Percentiles rank a stretch among this genome's conserved stretches.
Conservation (phyloP, 2,797 vertebrate species). For the Trichosurus vulpecula region DNA sequence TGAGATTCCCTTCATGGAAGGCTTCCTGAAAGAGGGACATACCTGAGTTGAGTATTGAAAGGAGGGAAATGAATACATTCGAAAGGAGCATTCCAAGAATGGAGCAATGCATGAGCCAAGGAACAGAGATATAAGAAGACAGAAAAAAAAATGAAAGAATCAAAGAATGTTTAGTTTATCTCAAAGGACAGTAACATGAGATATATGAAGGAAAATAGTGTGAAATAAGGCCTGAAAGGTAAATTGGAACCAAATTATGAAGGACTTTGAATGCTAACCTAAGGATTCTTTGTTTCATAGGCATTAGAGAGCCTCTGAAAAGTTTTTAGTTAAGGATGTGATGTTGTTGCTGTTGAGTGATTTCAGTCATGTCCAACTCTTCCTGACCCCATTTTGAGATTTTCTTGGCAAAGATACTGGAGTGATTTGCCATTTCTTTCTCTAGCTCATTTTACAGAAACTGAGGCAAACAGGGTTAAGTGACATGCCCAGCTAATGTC, state of each 20-base stretch:
- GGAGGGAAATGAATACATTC: neutral
- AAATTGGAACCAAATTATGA: slow-evolving; percentile 25
- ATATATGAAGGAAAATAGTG: neutral
- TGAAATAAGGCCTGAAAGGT: neutral
- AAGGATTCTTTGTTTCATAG: neutral
- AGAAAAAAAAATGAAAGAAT: neutral
- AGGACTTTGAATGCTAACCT: neutral
- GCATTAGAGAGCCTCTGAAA: too few species aligned
- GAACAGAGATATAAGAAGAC: too few species aligned
- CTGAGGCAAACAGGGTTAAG: too few species aligned
- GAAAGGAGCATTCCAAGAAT: neutral
- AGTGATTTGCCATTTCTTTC: too few species aligned
- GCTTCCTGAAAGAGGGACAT: slow-evolving; percentile 29
- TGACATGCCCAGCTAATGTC: too few species aligned
- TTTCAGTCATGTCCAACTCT: too few species aligned
- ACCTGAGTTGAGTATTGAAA: neutral
- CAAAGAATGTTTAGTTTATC: neutral
- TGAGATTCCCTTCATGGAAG: slow-evolving; percentile 25
- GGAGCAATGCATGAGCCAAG: neutral
- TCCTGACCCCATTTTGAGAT: too few species aligned
- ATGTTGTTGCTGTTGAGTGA: too few species aligned
- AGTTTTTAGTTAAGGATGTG: too few species aligned
- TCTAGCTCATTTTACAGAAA: too few species aligned
- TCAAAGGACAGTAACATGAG: neutral
- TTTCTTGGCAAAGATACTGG: too few species aligned